These are phyloP conservation scores for Axis porcinus DNA, from an alignment of 2,113 vertebrate species.

Conservation along the genomic window DNA sequence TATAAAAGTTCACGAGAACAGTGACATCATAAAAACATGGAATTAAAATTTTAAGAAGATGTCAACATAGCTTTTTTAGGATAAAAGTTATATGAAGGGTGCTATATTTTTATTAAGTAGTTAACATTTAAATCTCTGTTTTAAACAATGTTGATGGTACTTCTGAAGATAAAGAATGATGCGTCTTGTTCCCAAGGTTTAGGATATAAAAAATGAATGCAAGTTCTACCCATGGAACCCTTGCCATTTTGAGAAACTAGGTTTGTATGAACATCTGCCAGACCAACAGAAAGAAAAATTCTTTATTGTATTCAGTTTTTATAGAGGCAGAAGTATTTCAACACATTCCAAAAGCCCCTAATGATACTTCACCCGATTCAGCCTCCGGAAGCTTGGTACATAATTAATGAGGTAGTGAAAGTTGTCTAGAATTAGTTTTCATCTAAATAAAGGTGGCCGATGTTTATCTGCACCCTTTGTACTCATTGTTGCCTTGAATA, in stretches of 20 bases:
- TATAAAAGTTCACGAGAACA: not conserved
- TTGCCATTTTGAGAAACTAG: not conserved
- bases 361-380: slow-evolving; percentile 52
- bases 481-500: slow-evolving; percentile 74
- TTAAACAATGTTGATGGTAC: not conserved
- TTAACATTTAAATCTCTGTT: not conserved
- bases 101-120: not conserved
- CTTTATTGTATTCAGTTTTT: slow-evolving; percentile 18
- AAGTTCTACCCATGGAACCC: not conserved
- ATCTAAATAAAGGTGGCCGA: slow-evolving; percentile 77
- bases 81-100: not conserved
- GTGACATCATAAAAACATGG: not conserved
- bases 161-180: not conserved
- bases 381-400: slow-evolving; percentile 66
- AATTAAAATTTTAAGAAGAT: not conserved
- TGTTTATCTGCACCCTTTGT: slow-evolving; percentile 79
- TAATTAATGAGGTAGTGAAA: slow-evolving; percentile 78
- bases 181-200: not conserved
- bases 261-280: slow-evolving; percentile 17
- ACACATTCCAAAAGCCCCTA: slow-evolving; percentile 44
- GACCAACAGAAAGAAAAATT: not conserved
- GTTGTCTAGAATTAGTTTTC: slow-evolving; percentile 77
- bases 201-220: not conserved
- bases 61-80: not conserved
- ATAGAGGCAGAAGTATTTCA: slow-evolving; percentile 42